These are phyloP conservation scores for Oreochromis aureus DNA, from an alignment of 2,113 vertebrate genomes.

Conservation along the genomic window DNA sequence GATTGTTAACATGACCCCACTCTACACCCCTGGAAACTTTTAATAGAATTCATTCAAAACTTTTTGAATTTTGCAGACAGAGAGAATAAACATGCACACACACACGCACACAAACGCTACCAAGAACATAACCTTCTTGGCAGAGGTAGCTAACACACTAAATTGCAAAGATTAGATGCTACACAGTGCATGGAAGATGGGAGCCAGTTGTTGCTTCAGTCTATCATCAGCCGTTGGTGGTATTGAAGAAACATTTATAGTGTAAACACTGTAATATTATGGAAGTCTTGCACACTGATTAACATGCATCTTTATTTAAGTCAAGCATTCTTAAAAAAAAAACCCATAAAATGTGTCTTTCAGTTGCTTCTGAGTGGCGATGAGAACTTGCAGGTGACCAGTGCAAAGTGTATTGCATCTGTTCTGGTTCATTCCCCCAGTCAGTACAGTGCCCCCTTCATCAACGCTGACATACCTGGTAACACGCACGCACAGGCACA, in stretches of 20 bases:
- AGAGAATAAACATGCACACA: background rate
- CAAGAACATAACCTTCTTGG: background rate
- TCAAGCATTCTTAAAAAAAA: background rate
- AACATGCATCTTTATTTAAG: background rate
- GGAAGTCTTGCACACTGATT: background rate
- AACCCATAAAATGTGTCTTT: background rate
- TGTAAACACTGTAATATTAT: background rate
- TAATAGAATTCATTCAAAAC: background rate
- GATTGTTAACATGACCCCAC: background rate
- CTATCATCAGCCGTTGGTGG: background rate
- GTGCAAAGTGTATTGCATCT: conserved; percentile 82
- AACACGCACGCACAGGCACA: background rate
- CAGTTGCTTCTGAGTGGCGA: conserved; percentile 89
- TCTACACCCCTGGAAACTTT: background rate
- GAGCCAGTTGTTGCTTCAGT: background rate
- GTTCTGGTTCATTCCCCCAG: conserved; percentile 81
- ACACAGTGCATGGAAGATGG: background rate
- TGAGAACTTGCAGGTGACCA: conserved; percentile 83
- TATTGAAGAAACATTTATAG: background rate
- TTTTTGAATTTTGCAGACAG: background rate
- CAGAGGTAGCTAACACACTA: background rate
- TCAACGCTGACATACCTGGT: conserved; percentile 89
- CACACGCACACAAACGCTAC: background rate
- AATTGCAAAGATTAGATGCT: background rate
- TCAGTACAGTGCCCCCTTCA: conserved; percentile 80